Evolutionary conservation across 30 jellyfish, hydroid and myxozoan species (phyloP).

Genomic region (Cassiopea xamachana): DNA sequence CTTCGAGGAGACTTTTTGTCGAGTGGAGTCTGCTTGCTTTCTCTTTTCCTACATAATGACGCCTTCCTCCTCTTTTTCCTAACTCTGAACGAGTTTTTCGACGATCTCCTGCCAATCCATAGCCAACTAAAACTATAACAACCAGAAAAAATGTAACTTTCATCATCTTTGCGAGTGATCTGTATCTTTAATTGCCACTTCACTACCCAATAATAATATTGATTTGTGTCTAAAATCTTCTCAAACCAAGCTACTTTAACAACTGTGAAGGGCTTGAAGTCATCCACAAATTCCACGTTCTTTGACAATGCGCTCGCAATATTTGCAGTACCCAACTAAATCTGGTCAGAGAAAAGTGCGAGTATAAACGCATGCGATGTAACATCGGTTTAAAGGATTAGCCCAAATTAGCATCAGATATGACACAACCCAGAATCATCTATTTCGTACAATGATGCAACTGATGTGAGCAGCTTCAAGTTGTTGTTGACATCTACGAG

Average conservation of each 20-base stretch:
- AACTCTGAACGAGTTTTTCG: neutral
- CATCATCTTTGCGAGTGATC: neutral
- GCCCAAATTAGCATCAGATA: constrained; percentile 19
- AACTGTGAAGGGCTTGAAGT: neutral
- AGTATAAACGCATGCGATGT: constrained; percentile 21
- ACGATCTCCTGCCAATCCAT: neutral
- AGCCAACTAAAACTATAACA: neutral
- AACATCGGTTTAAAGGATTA: constrained; percentile 36
- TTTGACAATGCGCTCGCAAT: constrained; percentile 63
- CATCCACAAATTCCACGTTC: neutral
- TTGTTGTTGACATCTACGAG: neutral
- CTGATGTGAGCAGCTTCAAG: neutral
- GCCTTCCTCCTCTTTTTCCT: neutral
- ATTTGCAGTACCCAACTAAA: constrained; percentile 47
- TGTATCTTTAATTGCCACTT: neutral
- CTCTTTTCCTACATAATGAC: neutral
- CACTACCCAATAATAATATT: neutral
- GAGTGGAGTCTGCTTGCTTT: constrained; percentile 29
- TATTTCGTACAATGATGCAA: neutral
- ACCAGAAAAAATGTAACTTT: neutral
- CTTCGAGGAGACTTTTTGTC: constrained; percentile 4
- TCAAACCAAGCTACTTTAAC: neutral
- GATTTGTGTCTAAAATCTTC: neutral
- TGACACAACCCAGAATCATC: constrained; percentile 7
- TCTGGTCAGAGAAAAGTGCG: neutral